Evolutionary conservation across 2,888 invertebrate species (phyloP), one percentile per base, ranked within the genome.

Genomic region (Temnothorax ravouxi): DNA sequence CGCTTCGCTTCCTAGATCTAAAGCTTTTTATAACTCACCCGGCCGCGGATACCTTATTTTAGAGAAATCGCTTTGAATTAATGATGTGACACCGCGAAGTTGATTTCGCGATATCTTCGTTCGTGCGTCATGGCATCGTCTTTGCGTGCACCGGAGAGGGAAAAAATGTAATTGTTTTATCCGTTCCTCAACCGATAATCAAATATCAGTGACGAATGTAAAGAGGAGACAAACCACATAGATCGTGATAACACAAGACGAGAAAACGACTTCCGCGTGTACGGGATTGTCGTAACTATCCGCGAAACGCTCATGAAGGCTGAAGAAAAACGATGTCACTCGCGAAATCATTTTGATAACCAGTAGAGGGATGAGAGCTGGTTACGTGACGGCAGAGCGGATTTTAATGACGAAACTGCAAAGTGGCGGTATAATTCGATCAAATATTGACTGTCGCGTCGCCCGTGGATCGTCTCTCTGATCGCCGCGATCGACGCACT

Each of bases 1-100:
- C 61, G 25, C 69, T 77, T 77, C 75, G 84, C 61, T 88, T 86
- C 80, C 84, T 84, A 75, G 61, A 80, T 84, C 74, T 71, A 67
- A 76, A 38, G 66, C 52, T 77, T 62, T 25, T 50, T 54, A 44
- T 67, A 72, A 47, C 56, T 38, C 62, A 54, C 15, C 67, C 38
- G 44, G 29, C 38, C 8, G 18, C 38, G 61, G 41, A 38, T 56
- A 50, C 11, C 61, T 47, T 84, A 87, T 85, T 82, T 77, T 56
- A 69, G 81, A 85, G 21, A 52, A 44, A 67, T 64, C 11, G 15
- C 67, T 76, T 47, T 86, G 59, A 85, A 88, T 87, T 74, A 86
- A 83, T 86, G 47, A 84, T 67, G 11, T 34, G 64, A 34, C 62
- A 47, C 69, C 21, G 67, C 79, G 69, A 25, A n/a, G 38, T 25